These are phyloP conservation scores for Ganaspis brasiliensis DNA, from an alignment of 2,888 invertebrate species.

Conservation along the genomic window DNA sequence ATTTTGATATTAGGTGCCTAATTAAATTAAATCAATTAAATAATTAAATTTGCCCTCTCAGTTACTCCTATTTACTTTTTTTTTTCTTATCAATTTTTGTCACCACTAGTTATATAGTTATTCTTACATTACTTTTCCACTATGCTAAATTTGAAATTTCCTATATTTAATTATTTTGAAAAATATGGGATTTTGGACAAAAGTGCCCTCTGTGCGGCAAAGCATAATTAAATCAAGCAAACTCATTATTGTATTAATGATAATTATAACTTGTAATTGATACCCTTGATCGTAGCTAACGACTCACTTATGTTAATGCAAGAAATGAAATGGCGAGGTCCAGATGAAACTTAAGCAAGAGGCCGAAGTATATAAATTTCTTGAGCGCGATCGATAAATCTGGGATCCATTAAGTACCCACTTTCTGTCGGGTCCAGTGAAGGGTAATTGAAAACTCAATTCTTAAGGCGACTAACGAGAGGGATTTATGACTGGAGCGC, in stretches of 20 bases:
- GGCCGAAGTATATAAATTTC: constrained; percentile 39
- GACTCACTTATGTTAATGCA: constrained; percentile 41
- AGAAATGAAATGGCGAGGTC: constrained; percentile 28
- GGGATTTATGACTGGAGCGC: constrained; percentile 23
- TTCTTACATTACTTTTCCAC: too few species aligned
- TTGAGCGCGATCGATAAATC: constrained; percentile 38
- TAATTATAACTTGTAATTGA: constrained; percentile 26
- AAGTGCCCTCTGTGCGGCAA: too few species aligned
- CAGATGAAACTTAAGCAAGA: constrained; percentile 32
- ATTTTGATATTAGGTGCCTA: too few species aligned
- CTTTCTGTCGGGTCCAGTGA: constrained; percentile 43
- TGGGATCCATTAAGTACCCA: constrained; percentile 37
- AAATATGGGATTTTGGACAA: too few species aligned
- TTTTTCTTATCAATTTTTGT: too few species aligned
- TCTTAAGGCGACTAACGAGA: constrained; percentile 41
- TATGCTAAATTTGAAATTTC: too few species aligned
- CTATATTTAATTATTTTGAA: too few species aligned
- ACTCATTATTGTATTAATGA: neutral
- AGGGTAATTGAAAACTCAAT: constrained; percentile 43
- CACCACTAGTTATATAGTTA: too few species aligned
- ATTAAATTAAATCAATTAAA: too few species aligned
- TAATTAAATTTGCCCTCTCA: too few species aligned
- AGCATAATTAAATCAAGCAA: neutral
- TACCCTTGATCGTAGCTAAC: constrained; percentile 13
- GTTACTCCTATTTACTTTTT: too few species aligned